A percentile compares a stretch with the other conserved stretches of the same genome.
Conservation (phyloP, 1,140 invertebrate genomes). For the Ridgeia piscesae region DNA sequence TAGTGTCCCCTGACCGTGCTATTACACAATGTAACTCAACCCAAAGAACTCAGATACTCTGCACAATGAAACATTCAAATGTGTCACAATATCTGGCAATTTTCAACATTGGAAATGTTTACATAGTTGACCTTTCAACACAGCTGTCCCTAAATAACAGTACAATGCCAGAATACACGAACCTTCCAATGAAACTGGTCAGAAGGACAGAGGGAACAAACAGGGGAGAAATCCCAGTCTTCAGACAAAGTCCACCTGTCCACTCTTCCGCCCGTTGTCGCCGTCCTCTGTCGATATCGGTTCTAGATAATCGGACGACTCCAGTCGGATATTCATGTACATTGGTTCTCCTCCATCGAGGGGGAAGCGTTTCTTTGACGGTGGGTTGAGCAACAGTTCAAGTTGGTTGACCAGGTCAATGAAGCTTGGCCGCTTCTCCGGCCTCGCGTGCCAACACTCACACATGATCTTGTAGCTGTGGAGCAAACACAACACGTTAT, state of each 20-base stretch:
- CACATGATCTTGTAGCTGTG: slow-evolving; percentile 79
- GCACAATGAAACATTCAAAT: no score
- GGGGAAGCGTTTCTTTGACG: slow-evolving; percentile 10
- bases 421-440: slow-evolving; percentile 76
- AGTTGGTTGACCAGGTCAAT: slow-evolving; percentile 72
- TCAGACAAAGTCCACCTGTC: background rate
- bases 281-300: background rate
- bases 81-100: background rate
- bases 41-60: background rate
- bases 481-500: background rate
- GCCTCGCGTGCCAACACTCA: slow-evolving; percentile 81
- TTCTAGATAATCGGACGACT: slow-evolving; percentile 10
- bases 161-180: background rate
- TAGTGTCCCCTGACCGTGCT: background rate
- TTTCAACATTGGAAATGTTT: background rate
- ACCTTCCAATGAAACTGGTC: background rate
- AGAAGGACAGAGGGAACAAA: background rate
- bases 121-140: background rate
- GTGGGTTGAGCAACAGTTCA: slow-evolving; percentile 47
- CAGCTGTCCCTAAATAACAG: background rate
- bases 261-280: background rate
- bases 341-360: slow-evolving; percentile 10
- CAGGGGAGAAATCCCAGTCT: background rate
- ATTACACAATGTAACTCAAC: background rate
- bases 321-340: slow-evolving; percentile 20